Evolutionary conservation across 1,140 invertebrate species (phyloP).

Genomic region (Drosophila azteca): DNA sequence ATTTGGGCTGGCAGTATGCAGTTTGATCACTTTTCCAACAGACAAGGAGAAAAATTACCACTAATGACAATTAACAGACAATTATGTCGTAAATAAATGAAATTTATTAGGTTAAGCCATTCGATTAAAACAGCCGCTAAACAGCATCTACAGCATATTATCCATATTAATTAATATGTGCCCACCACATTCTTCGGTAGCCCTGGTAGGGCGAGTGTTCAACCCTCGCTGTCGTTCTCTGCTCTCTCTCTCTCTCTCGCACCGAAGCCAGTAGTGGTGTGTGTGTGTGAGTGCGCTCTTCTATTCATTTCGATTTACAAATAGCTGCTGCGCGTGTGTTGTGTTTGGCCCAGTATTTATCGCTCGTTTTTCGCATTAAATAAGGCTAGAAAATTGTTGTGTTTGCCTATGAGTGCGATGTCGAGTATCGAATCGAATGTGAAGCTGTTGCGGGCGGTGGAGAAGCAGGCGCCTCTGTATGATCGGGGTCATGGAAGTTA

Average conservation of each 20-base stretch:
- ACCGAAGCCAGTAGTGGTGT: no score
- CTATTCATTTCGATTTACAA: constrained; percentile 2
- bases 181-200: no score
- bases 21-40: constrained; percentile 16
- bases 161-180: no score
- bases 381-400: constrained; percentile 4
- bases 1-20: constrained; percentile 2
- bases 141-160: no score
- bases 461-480: constrained; percentile 55
- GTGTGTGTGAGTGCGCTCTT: background rate
- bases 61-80: no score
- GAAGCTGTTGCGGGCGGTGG: constrained; percentile 49
- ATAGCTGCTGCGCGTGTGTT: constrained; percentile 25
- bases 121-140: no score
- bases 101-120: no score
- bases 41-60: constrained; percentile 12
- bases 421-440: constrained; percentile 28
- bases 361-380: constrained; percentile 4
- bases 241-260: no score
- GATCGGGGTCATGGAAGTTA: constrained; percentile 56
- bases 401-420: constrained; percentile 2
- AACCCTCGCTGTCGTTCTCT: no score
- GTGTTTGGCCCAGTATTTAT: constrained; percentile 26
- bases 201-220: no score
- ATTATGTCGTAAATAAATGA: no score